Evolutionary conservation across 2,113 vertebrate species (phyloP).

Genomic region (Opisthocomus hoazin): DNA sequence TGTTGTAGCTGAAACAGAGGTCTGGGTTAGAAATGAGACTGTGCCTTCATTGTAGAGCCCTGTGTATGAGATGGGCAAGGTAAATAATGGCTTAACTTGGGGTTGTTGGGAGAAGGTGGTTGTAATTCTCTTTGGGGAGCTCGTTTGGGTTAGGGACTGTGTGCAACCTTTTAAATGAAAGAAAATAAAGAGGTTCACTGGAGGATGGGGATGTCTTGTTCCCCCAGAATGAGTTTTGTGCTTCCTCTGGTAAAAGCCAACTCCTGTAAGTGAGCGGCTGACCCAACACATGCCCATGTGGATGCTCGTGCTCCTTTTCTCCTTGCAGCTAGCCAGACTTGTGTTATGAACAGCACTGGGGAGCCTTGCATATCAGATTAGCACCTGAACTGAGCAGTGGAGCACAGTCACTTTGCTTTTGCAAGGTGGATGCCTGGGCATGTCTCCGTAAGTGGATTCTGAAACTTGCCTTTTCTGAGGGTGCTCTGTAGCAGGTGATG

Average conservation of each 20-base stretch:
- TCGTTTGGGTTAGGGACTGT: neutral
- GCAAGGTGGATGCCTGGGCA: neutral
- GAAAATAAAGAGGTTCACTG: neutral
- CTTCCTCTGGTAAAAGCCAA: neutral
- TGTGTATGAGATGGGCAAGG: neutral
- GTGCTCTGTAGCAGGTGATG: neutral
- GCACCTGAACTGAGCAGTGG: neutral
- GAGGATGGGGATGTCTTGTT: neutral
- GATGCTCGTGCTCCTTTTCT: neutral
- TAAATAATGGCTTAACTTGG: neutral
- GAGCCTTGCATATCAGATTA: accelerated
- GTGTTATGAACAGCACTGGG: neutral
- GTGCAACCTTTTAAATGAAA: neutral
- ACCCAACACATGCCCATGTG: neutral
- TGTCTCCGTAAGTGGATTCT: neutral
- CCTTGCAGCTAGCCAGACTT: neutral
- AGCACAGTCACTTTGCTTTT: neutral
- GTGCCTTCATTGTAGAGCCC: accelerated
- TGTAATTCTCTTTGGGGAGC: neutral
- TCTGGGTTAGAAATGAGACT: neutral
- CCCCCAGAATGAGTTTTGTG: neutral
- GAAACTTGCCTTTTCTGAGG: neutral
- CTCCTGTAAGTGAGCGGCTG: neutral
- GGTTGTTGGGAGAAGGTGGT: neutral
- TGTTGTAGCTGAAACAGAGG: neutral